Evolutionary conservation across 1,140 invertebrate genomes (phyloP).

Genomic region (Galleria mellonella): DNA sequence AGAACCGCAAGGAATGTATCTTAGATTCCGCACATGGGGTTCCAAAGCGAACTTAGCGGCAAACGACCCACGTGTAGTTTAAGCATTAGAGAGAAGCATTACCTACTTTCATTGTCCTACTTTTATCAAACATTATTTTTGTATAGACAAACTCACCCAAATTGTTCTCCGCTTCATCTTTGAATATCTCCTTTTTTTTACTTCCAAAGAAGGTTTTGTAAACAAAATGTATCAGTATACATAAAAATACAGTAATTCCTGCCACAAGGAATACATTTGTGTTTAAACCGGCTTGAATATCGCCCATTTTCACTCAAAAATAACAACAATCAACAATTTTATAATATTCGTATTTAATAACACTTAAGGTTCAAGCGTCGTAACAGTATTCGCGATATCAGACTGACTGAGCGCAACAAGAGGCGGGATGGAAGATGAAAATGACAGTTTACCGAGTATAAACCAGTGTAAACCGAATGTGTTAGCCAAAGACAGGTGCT

Average conservation of each 20-base stretch:
- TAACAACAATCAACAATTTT: constrained; percentile 15
- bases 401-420: too few relatives aligned
- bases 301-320: constrained; percentile 62
- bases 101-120: too few relatives aligned
- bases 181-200: constrained; percentile 43
- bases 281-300: constrained; percentile 44
- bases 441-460: too few relatives aligned
- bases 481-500: too few relatives aligned
- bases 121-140: too few relatives aligned
- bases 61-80: constrained; percentile 1
- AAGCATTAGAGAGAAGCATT: background rate
- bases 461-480: too few relatives aligned
- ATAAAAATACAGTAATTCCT: constrained; percentile 37
- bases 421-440: too few relatives aligned
- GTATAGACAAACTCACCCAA: constrained; percentile 33
- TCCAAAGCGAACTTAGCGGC: background rate
- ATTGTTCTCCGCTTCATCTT: constrained; percentile 48
- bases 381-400: constrained; percentile 9
- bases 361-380: too few relatives aligned
- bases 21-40: constrained; percentile 8
- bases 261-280: constrained; percentile 38
- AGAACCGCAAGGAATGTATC: too few relatives aligned
- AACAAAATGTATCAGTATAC: constrained; percentile 52
- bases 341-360: too few relatives aligned
- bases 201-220: constrained; percentile 52